These are phyloP conservation scores for Vireo altiloquus DNA, from an alignment of 2,113 vertebrate genomes.

Conservation along the genomic window DNA sequence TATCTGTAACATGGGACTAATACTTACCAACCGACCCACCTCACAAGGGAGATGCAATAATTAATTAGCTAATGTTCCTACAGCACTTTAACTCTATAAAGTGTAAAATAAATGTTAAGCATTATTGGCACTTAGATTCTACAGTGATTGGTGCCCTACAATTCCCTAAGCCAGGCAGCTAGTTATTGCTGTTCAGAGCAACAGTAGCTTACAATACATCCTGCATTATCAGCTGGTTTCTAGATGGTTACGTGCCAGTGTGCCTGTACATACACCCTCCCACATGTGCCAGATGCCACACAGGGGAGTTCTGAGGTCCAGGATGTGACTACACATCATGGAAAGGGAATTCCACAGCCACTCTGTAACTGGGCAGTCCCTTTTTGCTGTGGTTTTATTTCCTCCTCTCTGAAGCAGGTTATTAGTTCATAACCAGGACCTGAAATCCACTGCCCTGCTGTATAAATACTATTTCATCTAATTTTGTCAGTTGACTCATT, in stretches of 20 bases:
- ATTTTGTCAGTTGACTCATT: not conserved
- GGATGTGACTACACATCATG: not conserved
- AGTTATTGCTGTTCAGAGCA: conserved; percentile 60
- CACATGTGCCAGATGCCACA: not conserved
- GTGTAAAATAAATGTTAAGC: conserved; percentile 70
- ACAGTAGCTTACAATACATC: not conserved
- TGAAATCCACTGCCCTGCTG: not conserved
- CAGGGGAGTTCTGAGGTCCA: not conserved
- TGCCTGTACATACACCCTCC: not conserved
- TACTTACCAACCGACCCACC: conserved; percentile 53
- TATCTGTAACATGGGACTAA: conserved; percentile 56
- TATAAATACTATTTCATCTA: not conserved
- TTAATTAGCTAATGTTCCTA: conserved; percentile 68
- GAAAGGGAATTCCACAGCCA: not conserved
- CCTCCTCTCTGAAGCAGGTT: not conserved
- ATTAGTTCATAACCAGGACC: not conserved
- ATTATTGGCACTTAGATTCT: conserved; percentile 69
- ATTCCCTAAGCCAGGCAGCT: conserved; percentile 61
- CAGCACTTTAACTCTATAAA: conserved; percentile 66
- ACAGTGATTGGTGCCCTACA: conserved; percentile 65
- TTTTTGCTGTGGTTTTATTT: not conserved
- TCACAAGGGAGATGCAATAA: conserved; percentile 63
- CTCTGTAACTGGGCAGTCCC: not conserved
- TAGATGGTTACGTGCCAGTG: not conserved
- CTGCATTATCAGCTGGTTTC: conserved; percentile 32